Evolutionary conservation across 2,797 vertebrate species (phyloP).

Genomic region (Cottoperca gobio): DNA sequence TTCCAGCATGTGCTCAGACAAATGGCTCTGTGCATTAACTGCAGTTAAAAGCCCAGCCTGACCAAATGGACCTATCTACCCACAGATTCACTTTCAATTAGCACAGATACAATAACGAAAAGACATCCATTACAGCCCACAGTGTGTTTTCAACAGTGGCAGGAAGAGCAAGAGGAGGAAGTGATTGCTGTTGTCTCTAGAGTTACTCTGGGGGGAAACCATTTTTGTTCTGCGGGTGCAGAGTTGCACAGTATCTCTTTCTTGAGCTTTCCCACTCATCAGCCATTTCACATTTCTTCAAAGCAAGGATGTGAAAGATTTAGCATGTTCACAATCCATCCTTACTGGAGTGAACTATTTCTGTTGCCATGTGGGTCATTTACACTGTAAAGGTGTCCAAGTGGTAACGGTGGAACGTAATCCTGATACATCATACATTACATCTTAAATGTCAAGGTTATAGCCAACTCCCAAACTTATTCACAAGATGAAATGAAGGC

Average conservation of each 20-base stretch:
- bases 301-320: slow-evolving; percentile 49
- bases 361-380: neutral
- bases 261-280: slow-evolving; percentile 45
- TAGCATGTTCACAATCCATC: slow-evolving; percentile 42
- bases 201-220: slow-evolving; percentile 54
- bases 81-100: slow-evolving; percentile 62
- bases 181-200: slow-evolving; percentile 51
- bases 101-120: slow-evolving; percentile 41
- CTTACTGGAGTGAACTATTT: slow-evolving; percentile 12
- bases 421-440: too few species aligned
- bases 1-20: slow-evolving; percentile 15
- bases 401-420: slow-evolving; percentile 5
- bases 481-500: neutral
- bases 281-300: slow-evolving; percentile 59
- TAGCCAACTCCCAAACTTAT: too few species aligned
- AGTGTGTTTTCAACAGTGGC: slow-evolving; percentile 47
- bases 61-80: slow-evolving; percentile 62
- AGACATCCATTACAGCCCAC: slow-evolving; percentile 56
- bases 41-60: slow-evolving; percentile 61
- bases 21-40: slow-evolving; percentile 51
- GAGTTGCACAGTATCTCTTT: slow-evolving; percentile 36
- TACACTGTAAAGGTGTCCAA: neutral
- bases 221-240: slow-evolving; percentile 43
- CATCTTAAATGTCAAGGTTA: too few species aligned
- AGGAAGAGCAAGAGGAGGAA: slow-evolving; percentile 55